A percentile compares a stretch with the other conserved stretches of the same genome.
These are phyloP conservation scores for Pteropus alecto DNA, from an alignment of 2,113 vertebrate genomes.

Conservation along the genomic window DNA sequence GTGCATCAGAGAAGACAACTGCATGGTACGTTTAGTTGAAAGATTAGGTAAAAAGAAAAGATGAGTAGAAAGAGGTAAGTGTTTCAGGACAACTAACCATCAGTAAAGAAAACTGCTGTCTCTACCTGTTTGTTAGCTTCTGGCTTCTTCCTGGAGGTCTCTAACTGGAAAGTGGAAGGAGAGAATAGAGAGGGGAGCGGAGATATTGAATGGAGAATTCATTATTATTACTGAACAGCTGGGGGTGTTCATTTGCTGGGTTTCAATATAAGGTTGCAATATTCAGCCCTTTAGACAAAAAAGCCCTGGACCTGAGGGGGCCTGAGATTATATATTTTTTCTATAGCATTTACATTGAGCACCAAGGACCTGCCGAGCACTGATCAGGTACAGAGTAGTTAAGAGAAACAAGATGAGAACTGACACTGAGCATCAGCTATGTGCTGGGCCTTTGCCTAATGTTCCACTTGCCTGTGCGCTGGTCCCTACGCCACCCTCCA, in stretches of 20 bases:
- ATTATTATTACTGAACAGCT: background rate
- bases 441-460: background rate
- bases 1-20: background rate
- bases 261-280: background rate
- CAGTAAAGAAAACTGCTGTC: background rate
- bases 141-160: background rate
- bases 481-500: background rate
- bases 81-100: background rate
- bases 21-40: rapidly evolving
- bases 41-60: background rate
- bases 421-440: background rate
- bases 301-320: background rate
- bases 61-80: background rate
- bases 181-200: background rate
- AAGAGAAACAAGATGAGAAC: background rate
- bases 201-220: background rate
- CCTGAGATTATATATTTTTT: background rate
- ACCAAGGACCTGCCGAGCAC: background rate
- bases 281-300: background rate
- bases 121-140: background rate
- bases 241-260: background rate
- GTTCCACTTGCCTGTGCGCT: rapidly evolving
- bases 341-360: background rate
- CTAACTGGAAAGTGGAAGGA: background rate
- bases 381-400: background rate